phyloP scores from a whole-genome alignment of 2,113 vertebrate genomes.

The Sorex fumeus region DNA sequence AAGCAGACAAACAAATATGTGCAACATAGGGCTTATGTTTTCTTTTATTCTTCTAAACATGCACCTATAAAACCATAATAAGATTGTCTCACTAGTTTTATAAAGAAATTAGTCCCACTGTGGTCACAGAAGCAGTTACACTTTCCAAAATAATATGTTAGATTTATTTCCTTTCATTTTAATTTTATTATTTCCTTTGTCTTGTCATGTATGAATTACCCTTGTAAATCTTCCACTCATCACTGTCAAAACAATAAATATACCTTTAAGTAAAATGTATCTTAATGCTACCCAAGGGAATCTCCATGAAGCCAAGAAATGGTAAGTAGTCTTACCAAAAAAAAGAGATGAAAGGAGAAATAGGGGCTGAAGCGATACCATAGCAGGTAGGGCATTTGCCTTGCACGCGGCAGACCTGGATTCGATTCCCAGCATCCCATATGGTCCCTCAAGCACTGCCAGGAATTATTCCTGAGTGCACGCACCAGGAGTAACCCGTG shows the following conservation, averaged over 20 bases:
- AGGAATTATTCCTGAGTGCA: too few species aligned
- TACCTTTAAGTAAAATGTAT: not conserved
- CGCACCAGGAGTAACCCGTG: too few species aligned
- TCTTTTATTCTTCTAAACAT: conserved; percentile 57
- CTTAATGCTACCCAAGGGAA: too few species aligned
- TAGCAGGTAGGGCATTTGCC: too few species aligned
- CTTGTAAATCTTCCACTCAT: not conserved
- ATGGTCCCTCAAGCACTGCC: too few species aligned
- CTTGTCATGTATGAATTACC: not conserved
- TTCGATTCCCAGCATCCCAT: too few species aligned
- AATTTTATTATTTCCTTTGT: not conserved
- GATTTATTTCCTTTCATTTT: not conserved
- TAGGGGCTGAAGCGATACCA: too few species aligned
- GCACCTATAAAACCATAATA: conserved; percentile 6
- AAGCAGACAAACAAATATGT: too few species aligned
- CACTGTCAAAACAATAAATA: conserved; percentile 14
- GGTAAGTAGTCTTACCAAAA: too few species aligned
- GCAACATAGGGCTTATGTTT: not conserved
- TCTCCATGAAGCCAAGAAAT: too few species aligned
- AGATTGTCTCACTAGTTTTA: conserved; percentile 57
- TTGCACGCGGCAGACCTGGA: too few species aligned
- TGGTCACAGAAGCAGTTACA: not conserved
- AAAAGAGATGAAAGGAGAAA: too few species aligned
- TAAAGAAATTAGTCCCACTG: not conserved
- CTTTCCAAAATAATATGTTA: conserved; percentile 18